Conservation (phyloP, 2,797 vertebrate species). For the Tapirus indicus region DNA sequence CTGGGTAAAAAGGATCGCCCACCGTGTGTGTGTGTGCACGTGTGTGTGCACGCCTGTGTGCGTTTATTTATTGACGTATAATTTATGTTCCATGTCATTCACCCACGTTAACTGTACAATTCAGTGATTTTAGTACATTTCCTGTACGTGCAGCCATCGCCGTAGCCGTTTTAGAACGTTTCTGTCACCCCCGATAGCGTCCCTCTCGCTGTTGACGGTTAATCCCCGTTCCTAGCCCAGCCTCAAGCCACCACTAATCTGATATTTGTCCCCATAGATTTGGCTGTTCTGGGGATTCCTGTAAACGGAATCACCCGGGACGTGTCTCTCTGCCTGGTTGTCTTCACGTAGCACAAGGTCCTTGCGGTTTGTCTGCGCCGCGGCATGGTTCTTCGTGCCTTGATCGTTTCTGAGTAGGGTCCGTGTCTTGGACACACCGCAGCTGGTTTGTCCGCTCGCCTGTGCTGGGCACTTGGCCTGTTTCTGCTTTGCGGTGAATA, state of each 20-base stretch:
- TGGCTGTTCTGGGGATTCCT: too few relatives aligned
- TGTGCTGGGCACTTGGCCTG: fast-evolving
- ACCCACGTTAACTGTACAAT: too few relatives aligned
- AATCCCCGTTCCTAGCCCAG: too few relatives aligned
- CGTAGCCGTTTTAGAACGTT: neutral
- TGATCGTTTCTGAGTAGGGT: neutral
- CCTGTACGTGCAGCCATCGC: fast-evolving
- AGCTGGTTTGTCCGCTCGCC: fast-evolving
- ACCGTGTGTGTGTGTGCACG: fast-evolving
- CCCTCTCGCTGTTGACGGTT: fast-evolving
- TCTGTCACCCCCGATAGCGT: fast-evolving
- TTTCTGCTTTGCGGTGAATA: fast-evolving
- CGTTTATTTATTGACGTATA: neutral
- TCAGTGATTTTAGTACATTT: neutral
- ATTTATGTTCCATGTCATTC: neutral
- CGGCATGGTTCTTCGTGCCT: fast-evolving
- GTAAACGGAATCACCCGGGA: fast-evolving
- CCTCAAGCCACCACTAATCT: neutral
- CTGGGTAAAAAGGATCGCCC: neutral
- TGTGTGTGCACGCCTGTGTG: fast-evolving
- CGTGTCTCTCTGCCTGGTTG: too few relatives aligned
- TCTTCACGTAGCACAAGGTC: neutral
- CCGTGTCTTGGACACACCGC: neutral
- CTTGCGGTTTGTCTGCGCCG: fast-evolving
- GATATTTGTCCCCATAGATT: fast-evolving